Base-by-base conservation (phyloP, 2,888 invertebrate species). In the Craniophora ligustri region DNA sequence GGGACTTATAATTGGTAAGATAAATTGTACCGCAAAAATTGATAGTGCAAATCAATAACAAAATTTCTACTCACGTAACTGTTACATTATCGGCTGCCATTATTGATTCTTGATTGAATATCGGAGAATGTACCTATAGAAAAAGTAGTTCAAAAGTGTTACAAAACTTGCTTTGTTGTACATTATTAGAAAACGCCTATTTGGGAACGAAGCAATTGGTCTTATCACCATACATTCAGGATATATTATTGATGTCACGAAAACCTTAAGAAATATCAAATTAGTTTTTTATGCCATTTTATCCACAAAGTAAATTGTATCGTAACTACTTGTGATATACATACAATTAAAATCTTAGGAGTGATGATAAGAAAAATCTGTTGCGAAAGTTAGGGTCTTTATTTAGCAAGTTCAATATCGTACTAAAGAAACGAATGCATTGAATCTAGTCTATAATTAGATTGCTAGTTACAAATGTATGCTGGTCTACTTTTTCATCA, bases 1-100 rank as follows among this genome's bases (percentile, higher is more conserved):
- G 75, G 78, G 78, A 74, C 78, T 81, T 79, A 76, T 86, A 82
- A 84, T 84, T 79, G 80, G 73, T 71, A 65, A 70, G 67, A 77
- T 80, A 80, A 81, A 84, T 76, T 78, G 60, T 57, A 64, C 51
- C 63, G 63, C 64, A 59, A 62, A 69, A 77, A 79, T 67, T 59
- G 67, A 67, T 61, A 53, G 54, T 49, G 41, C 47, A 23, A 55
- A 36, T 44, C 23, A 47, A 60, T 53, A 39, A 53, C 46, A 49
- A 54, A 58, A 59, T 57, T 45, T n/a, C 34, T 54, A 35, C 39
- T 41, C 31, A 35, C 21, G 42, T 51, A 69, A 57, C 60, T 31
- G 42, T 54, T 49, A 35, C 35, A 48, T 10, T 46, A 45, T 63
- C 34, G 47, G 38, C 44, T 48, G 45, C 19, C 13, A 41, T 44